Evolutionary conservation across 2,113 vertebrate genomes (phyloP).

Genomic region (Dasyprocta punctata): DNA sequence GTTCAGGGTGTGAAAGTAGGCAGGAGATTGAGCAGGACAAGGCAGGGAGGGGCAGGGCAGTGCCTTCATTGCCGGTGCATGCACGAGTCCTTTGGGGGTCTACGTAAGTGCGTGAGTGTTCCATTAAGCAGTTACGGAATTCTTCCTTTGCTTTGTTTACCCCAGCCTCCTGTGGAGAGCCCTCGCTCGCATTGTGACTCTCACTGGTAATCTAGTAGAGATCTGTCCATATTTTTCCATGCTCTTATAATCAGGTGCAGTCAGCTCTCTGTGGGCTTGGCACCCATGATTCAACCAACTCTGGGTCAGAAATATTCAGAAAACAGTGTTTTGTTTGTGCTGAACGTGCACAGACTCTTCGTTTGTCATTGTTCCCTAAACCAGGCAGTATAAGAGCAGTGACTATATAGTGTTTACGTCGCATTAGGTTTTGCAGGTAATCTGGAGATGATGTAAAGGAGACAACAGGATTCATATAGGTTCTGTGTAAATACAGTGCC

Average conservation of each 20-base stretch:
- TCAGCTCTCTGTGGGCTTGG: too few species aligned
- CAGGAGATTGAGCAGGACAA: fast-evolving
- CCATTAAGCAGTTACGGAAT: fast-evolving
- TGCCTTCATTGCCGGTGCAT: fast-evolving
- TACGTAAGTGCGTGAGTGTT: too few species aligned
- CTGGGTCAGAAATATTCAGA: not conserved
- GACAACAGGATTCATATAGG: fast-evolving
- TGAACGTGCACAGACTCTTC: not conserved
- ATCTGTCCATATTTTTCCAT: not conserved
- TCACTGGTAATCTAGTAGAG: fast-evolving
- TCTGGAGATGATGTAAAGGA: not conserved
- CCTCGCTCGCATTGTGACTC: not conserved
- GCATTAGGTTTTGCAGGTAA: not conserved
- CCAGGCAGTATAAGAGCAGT: not conserved
- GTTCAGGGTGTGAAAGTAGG: not conserved
- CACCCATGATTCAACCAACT: fast-evolving
- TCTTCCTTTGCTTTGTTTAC: not conserved
- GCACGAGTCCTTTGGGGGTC: not conserved
- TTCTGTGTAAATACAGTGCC: not conserved
- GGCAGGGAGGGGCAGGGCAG: fast-evolving
- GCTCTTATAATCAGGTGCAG: too few species aligned
- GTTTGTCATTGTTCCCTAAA: not conserved
- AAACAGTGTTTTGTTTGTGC: not conserved
- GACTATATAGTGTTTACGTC: fast-evolving
- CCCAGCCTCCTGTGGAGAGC: too few species aligned